Conservation (phyloP, 1,140 invertebrate genomes). For the Linepithema humile region DNA sequence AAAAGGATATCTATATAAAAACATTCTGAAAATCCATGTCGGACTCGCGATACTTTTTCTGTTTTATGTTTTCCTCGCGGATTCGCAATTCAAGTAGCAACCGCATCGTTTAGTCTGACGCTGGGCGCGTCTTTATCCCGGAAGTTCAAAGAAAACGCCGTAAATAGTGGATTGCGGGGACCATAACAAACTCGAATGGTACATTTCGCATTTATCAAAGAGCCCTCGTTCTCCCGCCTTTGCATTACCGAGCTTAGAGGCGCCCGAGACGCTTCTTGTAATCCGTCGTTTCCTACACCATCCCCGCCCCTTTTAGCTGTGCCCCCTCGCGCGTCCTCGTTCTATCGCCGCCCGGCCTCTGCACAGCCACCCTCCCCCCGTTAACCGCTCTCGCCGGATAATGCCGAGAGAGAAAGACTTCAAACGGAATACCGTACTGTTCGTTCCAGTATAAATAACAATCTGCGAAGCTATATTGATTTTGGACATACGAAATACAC, state of each 20-base stretch:
- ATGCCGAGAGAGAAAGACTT: slow-evolving; percentile 67
- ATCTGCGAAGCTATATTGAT: slow-evolving; percentile 67
- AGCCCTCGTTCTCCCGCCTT: slow-evolving; percentile 66
- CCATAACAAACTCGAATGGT: slow-evolving; percentile 74
- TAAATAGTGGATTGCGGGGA: slow-evolving; percentile 71
- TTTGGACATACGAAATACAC: slow-evolving; percentile 50
- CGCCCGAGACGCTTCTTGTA: slow-evolving; percentile 71
- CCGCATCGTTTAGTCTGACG: slow-evolving; percentile 66
- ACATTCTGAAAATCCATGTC: slow-evolving; percentile 21
- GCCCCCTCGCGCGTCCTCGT: background rate
- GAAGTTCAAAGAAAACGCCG: slow-evolving; percentile 72
- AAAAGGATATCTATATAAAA: too few relatives aligned
- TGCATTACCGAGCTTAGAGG: slow-evolving; percentile 71
- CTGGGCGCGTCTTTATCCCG: slow-evolving; percentile 52
- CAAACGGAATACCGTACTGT: slow-evolving; percentile 70
- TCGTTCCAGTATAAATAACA: slow-evolving; percentile 69
- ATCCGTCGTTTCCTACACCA: slow-evolving; percentile 64
- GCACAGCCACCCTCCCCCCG: slow-evolving; percentile 30
- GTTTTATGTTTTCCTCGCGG: slow-evolving; percentile 21
- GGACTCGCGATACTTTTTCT: slow-evolving; percentile 15
- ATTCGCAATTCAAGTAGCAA: slow-evolving; percentile 54
- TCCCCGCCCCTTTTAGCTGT: slow-evolving; percentile 11
- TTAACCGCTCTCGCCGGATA: slow-evolving; percentile 65
- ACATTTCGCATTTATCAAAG: slow-evolving; percentile 75
- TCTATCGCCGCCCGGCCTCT: slow-evolving; percentile 17